Evolutionary conservation across 1,140 invertebrate genomes (phyloP).

Genomic region (Drosophila kohkoa): DNA sequence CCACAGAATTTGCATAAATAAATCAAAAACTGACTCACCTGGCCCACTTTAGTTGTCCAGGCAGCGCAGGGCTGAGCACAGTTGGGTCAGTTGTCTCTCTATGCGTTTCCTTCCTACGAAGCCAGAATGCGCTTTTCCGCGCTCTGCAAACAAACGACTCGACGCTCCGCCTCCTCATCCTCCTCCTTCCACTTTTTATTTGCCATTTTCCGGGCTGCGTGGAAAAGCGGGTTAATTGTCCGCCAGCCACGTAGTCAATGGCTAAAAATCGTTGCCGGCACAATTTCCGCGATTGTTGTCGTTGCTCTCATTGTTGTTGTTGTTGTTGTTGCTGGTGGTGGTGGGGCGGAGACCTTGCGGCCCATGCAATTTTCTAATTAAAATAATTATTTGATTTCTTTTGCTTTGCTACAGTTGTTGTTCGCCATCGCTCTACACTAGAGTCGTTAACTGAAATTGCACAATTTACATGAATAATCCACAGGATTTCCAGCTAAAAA

Average conservation of each 20-base stretch:
- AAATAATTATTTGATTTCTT: constrained; percentile 61
- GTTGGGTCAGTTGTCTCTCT: constrained; percentile 18
- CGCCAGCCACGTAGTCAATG: constrained; percentile 11
- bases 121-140: constrained; percentile 23
- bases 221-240: constrained; percentile 43
- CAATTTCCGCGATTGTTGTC: constrained; percentile 40
- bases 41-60: constrained; percentile 25
- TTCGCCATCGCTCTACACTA: background rate
- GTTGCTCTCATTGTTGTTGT: background rate
- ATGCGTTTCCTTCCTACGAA: constrained; percentile 5
- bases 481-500: background rate
- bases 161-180: background rate
- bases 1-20: constrained; percentile 45
- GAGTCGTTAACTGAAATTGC: constrained; percentile 10
- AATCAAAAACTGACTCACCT: constrained; percentile 42
- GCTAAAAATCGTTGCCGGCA: constrained; percentile 19
- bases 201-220: constrained; percentile 2
- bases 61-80: background rate
- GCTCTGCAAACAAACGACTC: background rate
- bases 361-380: constrained; percentile 67
- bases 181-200: too few species aligned
- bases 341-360: background rate
- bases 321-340: background rate
- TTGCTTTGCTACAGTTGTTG: constrained; percentile 10
- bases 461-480: constrained; percentile 3